Evolutionary conservation across 1,140 invertebrate genomes (phyloP).

Genomic region (Heliothis subflexa): DNA sequence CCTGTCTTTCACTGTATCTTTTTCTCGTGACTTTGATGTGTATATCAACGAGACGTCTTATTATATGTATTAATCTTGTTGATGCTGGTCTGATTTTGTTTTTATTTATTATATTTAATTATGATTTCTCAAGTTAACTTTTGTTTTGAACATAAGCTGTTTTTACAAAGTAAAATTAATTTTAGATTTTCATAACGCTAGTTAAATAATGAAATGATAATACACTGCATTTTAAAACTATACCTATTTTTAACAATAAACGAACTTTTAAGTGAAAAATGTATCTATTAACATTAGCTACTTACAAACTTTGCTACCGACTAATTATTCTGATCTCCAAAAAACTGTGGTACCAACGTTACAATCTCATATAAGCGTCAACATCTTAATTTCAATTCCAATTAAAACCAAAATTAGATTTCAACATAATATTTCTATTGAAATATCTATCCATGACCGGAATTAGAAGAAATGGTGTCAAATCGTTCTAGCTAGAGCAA

Average conservation of each 20-base stretch:
- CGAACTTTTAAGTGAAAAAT: no score
- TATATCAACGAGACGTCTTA: conserved; percentile 68
- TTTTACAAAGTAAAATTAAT: no score
- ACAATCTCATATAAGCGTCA: neutral
- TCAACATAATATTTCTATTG: conserved; percentile 45
- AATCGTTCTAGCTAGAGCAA: conserved; percentile 67
- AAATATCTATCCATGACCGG: conserved; percentile 63
- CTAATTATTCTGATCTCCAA: no score
- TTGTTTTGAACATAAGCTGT: neutral
- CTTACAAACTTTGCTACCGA: no score
- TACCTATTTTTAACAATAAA: no score
- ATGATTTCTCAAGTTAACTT: neutral
- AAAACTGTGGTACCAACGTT: neutral
- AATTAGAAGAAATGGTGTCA: conserved; percentile 70
- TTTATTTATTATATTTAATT: neutral
- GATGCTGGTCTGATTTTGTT: conserved; percentile 34
- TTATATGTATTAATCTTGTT: conserved; percentile 71
- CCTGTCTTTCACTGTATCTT: conserved; percentile 61
- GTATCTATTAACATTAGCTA: no score
- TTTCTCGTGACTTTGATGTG: conserved; percentile 69
- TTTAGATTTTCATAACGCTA: no score
- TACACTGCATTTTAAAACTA: no score
- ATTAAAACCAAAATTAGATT: conserved; percentile 8
- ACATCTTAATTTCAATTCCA: neutral
- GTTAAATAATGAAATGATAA: no score